These are phyloP conservation scores for Sialia sialis DNA, from an alignment of 2,113 vertebrate species.

Conservation along the genomic window DNA sequence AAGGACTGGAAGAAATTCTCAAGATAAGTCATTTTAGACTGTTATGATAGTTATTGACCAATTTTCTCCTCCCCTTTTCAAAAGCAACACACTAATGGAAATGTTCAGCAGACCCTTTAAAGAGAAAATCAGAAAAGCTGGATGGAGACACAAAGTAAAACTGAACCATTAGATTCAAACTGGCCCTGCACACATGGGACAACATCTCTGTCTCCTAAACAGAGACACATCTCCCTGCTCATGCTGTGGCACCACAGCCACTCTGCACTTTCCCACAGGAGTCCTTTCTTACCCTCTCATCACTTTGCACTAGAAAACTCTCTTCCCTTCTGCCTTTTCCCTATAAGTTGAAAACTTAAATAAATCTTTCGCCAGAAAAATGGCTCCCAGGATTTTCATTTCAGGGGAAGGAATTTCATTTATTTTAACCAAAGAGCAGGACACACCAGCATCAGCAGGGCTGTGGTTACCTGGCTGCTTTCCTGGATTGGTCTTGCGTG, in stretches of 20 bases:
- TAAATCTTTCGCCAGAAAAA: neutral
- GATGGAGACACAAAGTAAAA: neutral
- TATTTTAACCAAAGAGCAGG: neutral
- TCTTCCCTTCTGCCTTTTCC: neutral
- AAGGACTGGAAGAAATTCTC: neutral
- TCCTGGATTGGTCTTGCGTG: neutral
- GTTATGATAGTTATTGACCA: accelerated
- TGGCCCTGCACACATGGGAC: neutral
- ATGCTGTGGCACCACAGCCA: neutral
- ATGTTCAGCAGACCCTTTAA: neutral
- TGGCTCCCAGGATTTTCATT: accelerated
- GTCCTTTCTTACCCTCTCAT: neutral
- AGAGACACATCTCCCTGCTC: accelerated
- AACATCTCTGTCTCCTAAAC: neutral
- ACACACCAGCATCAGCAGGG: neutral
- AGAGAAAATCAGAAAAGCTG: neutral
- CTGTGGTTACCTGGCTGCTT: neutral
- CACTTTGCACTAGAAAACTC: neutral
- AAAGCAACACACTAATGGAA: neutral
- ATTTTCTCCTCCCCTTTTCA: neutral
- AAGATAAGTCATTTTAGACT: neutral
- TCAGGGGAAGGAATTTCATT: neutral
- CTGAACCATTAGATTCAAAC: neutral
- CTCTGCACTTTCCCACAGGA: neutral
- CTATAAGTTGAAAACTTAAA: neutral